Percentiles rank a stretch among this genome's conserved stretches.
Evolutionary conservation across 2,888 invertebrate genomes (phyloP).

Genomic region (Physocephala rufipes): DNA sequence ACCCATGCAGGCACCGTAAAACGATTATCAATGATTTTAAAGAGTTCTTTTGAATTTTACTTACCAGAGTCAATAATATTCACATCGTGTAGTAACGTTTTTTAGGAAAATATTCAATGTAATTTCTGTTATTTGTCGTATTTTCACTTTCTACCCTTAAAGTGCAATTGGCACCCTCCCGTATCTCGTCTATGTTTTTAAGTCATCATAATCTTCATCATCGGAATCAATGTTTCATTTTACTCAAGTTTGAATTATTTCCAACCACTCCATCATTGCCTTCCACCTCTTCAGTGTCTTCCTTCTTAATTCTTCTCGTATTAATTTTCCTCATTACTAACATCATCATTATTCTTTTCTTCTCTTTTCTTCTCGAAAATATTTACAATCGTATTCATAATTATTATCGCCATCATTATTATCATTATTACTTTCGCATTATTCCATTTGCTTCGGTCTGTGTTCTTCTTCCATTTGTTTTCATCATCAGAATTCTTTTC

Average conservation of each 20-base stretch:
- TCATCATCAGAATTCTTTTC: constrained; percentile 12
- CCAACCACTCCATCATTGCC: constrained; percentile 19
- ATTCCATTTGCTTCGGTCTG: constrained; percentile 7
- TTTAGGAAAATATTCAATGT: too few relatives aligned
- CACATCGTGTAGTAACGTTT: too few relatives aligned
- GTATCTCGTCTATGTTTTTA: too few relatives aligned
- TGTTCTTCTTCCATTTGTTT: constrained; percentile 5
- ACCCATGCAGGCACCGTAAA: too few relatives aligned
- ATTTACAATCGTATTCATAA: background rate
- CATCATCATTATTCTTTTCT: constrained; percentile 12
- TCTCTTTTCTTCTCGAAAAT: background rate
- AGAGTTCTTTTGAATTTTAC: too few relatives aligned
- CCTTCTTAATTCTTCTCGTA: constrained; percentile 39
- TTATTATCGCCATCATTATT: constrained; percentile 26
- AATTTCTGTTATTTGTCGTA: too few relatives aligned
- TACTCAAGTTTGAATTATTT: constrained; percentile 22
- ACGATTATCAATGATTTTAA: too few relatives aligned
- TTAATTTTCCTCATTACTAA: constrained; percentile 33
- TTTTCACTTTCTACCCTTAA: too few relatives aligned
- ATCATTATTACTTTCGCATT: background rate
- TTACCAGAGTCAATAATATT: too few relatives aligned
- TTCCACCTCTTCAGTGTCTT: constrained; percentile 37
- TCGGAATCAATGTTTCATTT: too few relatives aligned
- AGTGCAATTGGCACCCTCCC: too few relatives aligned
- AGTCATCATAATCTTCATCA: too few relatives aligned